Percentiles rank a stretch among this genome's conserved stretches.
phyloP scores from a whole-genome alignment of 2,797 vertebrate species.

The Neosilurus hyrtlii region DNA sequence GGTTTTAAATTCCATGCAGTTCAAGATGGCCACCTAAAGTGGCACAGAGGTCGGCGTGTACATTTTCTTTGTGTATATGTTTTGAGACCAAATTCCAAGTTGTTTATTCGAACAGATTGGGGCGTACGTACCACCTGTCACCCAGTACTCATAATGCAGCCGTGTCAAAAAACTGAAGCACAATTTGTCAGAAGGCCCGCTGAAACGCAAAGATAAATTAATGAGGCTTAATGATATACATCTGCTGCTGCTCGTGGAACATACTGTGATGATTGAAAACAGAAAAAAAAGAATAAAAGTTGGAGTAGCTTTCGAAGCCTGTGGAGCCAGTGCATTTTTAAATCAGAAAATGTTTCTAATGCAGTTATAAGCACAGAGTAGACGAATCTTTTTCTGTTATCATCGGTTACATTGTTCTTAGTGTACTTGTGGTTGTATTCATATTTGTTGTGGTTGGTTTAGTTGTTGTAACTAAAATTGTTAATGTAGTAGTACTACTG shows the following conservation, averaged over 20 bases:
- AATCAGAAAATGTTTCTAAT: background rate
- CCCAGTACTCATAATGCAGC: background rate
- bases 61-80: background rate
- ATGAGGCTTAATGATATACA: constrained; percentile 31
- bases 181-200: constrained; percentile 16
- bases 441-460: background rate
- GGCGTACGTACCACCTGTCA: constrained; percentile 19
- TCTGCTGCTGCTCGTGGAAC: background rate
- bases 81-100: background rate
- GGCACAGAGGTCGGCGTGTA: background rate
- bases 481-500: too few species aligned
- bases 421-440: background rate
- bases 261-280: constrained; percentile 8
- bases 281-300: background rate
- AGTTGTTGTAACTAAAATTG: background rate
- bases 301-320: background rate
- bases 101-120: background rate
- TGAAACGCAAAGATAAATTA: constrained; percentile 6
- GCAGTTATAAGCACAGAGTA: background rate
- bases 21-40: constrained; percentile 21
- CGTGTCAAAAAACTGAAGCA: constrained; percentile 7
- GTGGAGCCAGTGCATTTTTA: background rate
- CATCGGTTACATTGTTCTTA: background rate
- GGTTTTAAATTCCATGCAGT: constrained; percentile 33
- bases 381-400: background rate